Evolutionary conservation across 2,113 vertebrate genomes (phyloP).

Genomic region (Balaenoptera acutorostrata): DNA sequence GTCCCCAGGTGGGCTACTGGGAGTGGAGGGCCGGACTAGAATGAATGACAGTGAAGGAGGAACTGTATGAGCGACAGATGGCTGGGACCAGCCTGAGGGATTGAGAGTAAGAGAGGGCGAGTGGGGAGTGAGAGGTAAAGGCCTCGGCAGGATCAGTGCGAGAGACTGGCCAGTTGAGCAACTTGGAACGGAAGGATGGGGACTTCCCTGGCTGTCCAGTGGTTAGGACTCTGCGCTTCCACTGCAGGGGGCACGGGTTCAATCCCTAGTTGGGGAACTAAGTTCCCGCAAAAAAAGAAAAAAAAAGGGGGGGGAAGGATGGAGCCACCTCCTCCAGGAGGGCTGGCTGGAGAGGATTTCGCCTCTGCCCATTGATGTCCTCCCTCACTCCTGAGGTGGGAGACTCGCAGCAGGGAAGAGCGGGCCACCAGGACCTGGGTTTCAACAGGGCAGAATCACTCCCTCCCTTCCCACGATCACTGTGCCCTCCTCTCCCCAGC

Average conservation of each 20-base stretch:
- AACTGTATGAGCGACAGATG: not conserved
- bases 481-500: slow-evolving; percentile 69
- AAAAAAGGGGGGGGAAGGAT: not conserved
- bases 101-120: not conserved
- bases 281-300: no score
- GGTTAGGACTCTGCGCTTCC: no score
- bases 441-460: not conserved
- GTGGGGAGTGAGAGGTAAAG: not conserved
- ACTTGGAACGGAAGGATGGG: not conserved
- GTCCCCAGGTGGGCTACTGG: not conserved
- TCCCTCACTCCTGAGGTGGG: not conserved
- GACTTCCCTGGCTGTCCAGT: no score
- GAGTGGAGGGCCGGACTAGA: not conserved
- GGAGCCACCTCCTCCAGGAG: not conserved
- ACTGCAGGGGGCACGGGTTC: no score
- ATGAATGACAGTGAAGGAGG: not conserved
- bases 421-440: not conserved
- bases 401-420: not conserved
- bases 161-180: not conserved
- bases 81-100: not conserved
- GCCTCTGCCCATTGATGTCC: not conserved
- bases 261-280: no score
- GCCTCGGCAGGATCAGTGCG: not conserved
- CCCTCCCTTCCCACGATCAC: not conserved
- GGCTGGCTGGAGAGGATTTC: not conserved